Percentiles rank a stretch among this genome's conserved stretches.
Evolutionary conservation across 2,888 invertebrate genomes (phyloP).

Genomic region (Shargacucullia verbasci): DNA sequence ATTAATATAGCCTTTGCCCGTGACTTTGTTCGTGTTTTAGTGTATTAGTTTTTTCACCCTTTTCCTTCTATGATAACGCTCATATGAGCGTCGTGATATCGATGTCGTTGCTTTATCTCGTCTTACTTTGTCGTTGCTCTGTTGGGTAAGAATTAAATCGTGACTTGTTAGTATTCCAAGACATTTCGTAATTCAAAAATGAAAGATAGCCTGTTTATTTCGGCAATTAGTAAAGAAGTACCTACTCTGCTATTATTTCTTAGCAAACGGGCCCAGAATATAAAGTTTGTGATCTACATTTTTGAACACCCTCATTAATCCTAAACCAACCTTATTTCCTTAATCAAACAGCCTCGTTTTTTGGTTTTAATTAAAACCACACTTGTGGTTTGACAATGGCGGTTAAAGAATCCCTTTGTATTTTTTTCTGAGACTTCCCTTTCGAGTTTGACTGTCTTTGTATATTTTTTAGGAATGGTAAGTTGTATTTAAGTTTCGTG

Average conservation of each 20-base stretch:
- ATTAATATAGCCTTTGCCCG: too few species aligned
- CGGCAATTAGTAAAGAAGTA: conserved; percentile 34
- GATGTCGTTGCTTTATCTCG: too few species aligned
- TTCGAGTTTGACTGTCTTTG: conserved; percentile 44
- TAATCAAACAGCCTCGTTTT: conserved; percentile 63
- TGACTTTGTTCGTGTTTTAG: too few species aligned
- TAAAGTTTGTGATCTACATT: conserved; percentile 50
- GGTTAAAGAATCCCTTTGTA: conserved; percentile 64
- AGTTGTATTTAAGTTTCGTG: conserved; percentile 37
- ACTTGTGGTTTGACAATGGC: conserved; percentile 64
- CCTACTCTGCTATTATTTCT: conserved; percentile 24
- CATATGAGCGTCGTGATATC: too few species aligned
- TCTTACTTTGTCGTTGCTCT: too few species aligned
- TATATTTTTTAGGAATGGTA: conserved; percentile 44
- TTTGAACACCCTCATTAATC: conserved; percentile 61
- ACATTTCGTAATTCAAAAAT: conserved; percentile 16
- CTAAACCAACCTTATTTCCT: conserved; percentile 66
- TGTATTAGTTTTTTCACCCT: too few species aligned
- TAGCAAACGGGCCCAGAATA: conserved; percentile 28
- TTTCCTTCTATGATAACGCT: too few species aligned
- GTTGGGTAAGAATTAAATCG: too few species aligned
- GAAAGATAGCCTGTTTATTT: conserved; percentile 26
- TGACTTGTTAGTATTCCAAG: background rate
- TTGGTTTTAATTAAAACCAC: conserved; percentile 63
- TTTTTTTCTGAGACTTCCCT: conserved; percentile 52